These are phyloP conservation scores for Drosophila bifasciata DNA, from an alignment of 1,140 invertebrate genomes.

Conservation along the genomic window DNA sequence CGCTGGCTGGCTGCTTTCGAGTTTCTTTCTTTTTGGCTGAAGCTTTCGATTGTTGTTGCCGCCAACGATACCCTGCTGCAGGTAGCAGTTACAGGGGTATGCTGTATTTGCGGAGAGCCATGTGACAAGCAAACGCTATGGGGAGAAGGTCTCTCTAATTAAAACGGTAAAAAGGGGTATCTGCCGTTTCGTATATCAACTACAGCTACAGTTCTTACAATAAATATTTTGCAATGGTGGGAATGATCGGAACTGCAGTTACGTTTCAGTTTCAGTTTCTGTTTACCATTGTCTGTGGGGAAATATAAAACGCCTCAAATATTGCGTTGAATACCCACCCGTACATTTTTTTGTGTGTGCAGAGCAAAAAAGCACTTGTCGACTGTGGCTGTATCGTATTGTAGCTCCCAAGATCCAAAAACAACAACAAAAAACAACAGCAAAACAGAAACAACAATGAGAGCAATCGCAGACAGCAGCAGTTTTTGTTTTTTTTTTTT, in stretches of 20 bases:
- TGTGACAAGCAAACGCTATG: no score
- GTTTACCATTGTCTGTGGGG: conserved; percentile 25
- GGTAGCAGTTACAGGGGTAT: no score
- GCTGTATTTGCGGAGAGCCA: no score
- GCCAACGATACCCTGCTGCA: background rate
- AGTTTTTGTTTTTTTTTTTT: background rate
- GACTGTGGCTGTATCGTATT: conserved; percentile 8
- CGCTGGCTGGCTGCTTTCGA: conserved; percentile 3
- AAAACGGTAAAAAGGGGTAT: no score
- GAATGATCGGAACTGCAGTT: conserved; percentile 3
- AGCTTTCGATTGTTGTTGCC: conserved; percentile 1
- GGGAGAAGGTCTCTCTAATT: no score
- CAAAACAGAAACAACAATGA: no score
- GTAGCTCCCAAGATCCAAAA: background rate
- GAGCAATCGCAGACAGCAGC: conserved; percentile 6
- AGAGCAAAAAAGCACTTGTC: conserved; percentile 14
- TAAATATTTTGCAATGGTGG: no score
- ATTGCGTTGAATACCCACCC: conserved; percentile 5
- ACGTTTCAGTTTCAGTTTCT: conserved; percentile 23
- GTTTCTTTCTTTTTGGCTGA: conserved; percentile 1
- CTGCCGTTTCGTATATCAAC: no score
- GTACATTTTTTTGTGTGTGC: conserved; percentile 16
- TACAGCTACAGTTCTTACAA: no score
- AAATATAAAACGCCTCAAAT: conserved; percentile 39
- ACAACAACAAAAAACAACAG: conserved; percentile 3